Evolutionary conservation across 2,888 invertebrate species (phyloP).

Genomic region (Drosophila greeni): DNA sequence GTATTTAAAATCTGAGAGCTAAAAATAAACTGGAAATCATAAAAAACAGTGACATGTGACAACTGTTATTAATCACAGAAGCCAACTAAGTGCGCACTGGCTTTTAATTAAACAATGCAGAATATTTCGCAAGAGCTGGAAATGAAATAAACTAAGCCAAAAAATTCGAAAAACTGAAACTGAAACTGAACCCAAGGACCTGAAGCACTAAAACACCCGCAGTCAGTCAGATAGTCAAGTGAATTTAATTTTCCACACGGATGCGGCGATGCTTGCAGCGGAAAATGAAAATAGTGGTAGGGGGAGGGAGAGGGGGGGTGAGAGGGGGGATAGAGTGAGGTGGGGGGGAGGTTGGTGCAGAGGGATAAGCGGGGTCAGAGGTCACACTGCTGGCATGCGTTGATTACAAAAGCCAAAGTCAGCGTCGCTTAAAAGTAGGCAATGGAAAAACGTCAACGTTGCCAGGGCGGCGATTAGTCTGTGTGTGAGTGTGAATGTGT

Average conservation of each 20-base stretch:
- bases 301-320: not conserved
- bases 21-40: not conserved
- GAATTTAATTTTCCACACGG: constrained; percentile 73
- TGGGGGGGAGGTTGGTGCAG: not conserved
- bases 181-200: constrained; percentile 13
- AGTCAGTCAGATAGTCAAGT: constrained; percentile 48
- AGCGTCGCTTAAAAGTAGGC: constrained; percentile 50
- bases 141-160: constrained; percentile 8
- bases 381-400: constrained; percentile 41
- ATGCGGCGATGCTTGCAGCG: constrained; percentile 49
- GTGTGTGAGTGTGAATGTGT: constrained; percentile 17
- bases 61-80: not conserved
- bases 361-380: constrained; percentile 1
- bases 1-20: not conserved
- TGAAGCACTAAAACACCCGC: constrained; percentile 20
- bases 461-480: constrained; percentile 28
- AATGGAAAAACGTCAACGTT: constrained; percentile 50
- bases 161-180: not conserved
- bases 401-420: constrained; percentile 55
- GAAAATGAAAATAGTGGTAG: constrained; percentile 50
- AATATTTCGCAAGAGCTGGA: constrained; percentile 1
- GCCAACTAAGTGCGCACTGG: not conserved
- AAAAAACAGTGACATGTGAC: not conserved
- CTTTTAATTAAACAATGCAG: constrained; percentile 14
- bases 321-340: not conserved